Conservation (phyloP, 2,797 vertebrate genomes). For the Xiphophorus birchmanni region DNA sequence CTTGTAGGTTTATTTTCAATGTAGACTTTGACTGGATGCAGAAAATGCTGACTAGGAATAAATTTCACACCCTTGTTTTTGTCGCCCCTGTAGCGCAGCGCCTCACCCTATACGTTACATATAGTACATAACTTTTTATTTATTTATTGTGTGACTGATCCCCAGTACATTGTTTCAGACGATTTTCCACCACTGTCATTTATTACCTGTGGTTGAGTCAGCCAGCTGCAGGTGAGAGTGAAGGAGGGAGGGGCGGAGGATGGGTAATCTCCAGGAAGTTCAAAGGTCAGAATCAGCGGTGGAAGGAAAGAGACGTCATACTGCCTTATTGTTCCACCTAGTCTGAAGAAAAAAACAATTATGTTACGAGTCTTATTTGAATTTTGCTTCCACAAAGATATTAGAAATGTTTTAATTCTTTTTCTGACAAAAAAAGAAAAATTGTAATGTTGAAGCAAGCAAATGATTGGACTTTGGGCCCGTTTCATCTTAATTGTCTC, state of each 20-base stretch:
- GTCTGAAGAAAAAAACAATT: background rate
- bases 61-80: no score
- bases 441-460: constrained; percentile 67
- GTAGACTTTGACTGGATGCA: background rate
- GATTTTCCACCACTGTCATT: background rate
- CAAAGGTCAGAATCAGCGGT: constrained; percentile 87
- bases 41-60: no score
- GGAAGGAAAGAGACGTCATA: constrained; percentile 85
- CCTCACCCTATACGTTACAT: background rate
- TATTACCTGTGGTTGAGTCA: constrained; percentile 88
- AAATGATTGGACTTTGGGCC: background rate
- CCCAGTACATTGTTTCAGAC: background rate
- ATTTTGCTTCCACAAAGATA: background rate
- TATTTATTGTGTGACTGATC: no score
- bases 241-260: constrained; percentile 85
- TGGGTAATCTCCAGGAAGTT: constrained; percentile 87
- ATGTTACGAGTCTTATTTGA: background rate
- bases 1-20: background rate
- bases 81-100: background rate
- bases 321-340: constrained; percentile 66
- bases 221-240: constrained; percentile 88
- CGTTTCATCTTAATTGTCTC: background rate
- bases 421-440: no score
- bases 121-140: no score
- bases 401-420: background rate